Evolutionary conservation across 2,797 vertebrate species (phyloP), one percentile per base, ranked within the genome.

Genomic region (Rhynchotus rufescens): DNA sequence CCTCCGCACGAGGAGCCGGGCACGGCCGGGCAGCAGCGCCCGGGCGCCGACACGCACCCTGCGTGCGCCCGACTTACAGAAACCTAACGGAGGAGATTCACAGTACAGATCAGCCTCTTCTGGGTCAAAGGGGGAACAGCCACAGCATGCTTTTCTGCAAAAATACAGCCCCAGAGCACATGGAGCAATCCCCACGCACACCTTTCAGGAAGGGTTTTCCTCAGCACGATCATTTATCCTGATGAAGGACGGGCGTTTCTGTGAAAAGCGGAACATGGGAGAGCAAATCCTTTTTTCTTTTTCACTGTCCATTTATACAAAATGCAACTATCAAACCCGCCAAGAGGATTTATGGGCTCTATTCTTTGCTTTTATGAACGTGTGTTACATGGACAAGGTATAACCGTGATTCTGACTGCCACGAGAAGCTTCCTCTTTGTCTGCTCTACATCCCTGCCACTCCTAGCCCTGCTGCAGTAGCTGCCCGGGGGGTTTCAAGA

Each of bases 401-500:
- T 4, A 45, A 3, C n/a, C 51, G 10, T 3, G 68, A 10, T 34
- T 68, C 25, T 76, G 76, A 64, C 38, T 59, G 72, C 28, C n/a
- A 28, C 62, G 2, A 17, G 57, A 13, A 34, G 15, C 47, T 0
- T 25, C 65, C 21, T 66, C 66, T 54, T 30, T 75, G 54, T 32
- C 61, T 72, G 59, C 59, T 2, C 6, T 79, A 40, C 32, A 7
- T 34, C 71, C 59, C 8, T 22, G 73, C 15, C 79, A 64, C 5
- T 0, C 22, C 11, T 4, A 65, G 66, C 25, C 1, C 0, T 2
- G 32, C 61, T 25, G 40, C 34, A 23, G 7, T 38, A 42, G n/a
- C 30, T 64, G 5, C 61, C 16, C 0, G 0, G 12, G 44, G 47
- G 34, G n/a, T 59, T 69, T 38, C 36, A 1, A 15, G 10, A 44